phyloP scores from a whole-genome alignment of 2,888 invertebrate species.

The Antitype chi region DNA sequence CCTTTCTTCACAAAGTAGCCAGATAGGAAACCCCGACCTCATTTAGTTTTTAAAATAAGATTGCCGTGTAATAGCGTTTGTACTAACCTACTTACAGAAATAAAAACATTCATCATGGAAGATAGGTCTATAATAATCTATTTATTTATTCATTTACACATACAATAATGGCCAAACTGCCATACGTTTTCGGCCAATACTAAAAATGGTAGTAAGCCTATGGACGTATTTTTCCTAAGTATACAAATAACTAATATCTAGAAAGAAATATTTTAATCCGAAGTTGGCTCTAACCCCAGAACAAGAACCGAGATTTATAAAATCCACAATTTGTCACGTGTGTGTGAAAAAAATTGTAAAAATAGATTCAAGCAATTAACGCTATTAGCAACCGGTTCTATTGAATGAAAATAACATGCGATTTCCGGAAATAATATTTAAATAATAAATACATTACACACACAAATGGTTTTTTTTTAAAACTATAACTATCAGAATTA shows the following conservation, averaged over 20 bases:
- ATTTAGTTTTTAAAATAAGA: no score
- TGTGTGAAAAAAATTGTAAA: constrained; percentile 3
- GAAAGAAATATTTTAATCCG: background rate
- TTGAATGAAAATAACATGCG: background rate
- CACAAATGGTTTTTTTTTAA: constrained; percentile 5
- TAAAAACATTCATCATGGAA: no score
- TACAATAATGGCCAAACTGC: background rate
- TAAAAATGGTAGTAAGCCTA: background rate
- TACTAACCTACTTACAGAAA: no score
- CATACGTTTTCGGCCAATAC: background rate
- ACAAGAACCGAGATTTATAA: background rate
- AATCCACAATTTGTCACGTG: constrained; percentile 4
- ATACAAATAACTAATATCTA: background rate
- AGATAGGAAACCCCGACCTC: no score
- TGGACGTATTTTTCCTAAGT: background rate
- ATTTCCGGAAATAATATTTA: constrained; percentile 17
- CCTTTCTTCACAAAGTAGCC: no score
- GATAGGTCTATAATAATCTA: background rate
- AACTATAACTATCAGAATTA: background rate
- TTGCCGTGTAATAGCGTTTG: no score
- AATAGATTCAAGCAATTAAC: constrained; percentile 27
- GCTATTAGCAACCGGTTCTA: constrained; percentile 26
- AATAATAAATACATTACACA: constrained; percentile 16
- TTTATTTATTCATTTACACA: no score
- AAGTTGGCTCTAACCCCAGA: background rate